Evolutionary conservation across 2,888 invertebrate genomes (phyloP).

Genomic region (Deladenus siricidicola): DNA sequence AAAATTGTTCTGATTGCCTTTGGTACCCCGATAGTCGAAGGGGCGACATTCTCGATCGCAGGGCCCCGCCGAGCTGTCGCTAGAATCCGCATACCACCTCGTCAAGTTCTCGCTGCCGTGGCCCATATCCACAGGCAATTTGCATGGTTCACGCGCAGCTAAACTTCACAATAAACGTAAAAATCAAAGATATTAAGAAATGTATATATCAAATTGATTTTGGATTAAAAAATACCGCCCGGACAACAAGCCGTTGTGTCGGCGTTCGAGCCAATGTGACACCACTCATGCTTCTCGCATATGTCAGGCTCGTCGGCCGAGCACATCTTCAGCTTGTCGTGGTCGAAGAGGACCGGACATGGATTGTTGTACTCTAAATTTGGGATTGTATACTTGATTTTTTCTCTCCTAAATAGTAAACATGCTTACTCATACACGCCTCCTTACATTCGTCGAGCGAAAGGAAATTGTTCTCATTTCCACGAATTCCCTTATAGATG

Average conservation of each 20-base stretch:
- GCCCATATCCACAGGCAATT: constrained; percentile 39
- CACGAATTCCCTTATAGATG: constrained; percentile 43
- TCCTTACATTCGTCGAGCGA: constrained; percentile 39
- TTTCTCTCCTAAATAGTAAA: too few relatives aligned
- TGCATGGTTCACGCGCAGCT: constrained; percentile 43
- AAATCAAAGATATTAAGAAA: neutral
- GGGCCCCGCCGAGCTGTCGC: constrained; percentile 39
- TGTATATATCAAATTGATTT: too few relatives aligned
- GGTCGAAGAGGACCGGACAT: constrained; percentile 37
- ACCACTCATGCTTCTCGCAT: constrained; percentile 41
- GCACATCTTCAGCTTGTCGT: constrained; percentile 27
- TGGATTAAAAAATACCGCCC: too few relatives aligned
- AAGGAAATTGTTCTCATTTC: constrained; percentile 52
- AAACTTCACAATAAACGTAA: neutral
- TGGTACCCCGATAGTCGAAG: constrained; percentile 44
- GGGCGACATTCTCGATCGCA: constrained; percentile 46
- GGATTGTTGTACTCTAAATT: constrained; percentile 42
- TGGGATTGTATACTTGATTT: too few relatives aligned
- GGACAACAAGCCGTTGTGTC: constrained; percentile 49
- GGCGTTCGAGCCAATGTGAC: constrained; percentile 43
- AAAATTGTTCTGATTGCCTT: constrained; percentile 53
- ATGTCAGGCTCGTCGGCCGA: constrained; percentile 13
- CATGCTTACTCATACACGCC: constrained; percentile 39
- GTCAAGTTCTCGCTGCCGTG: constrained; percentile 46
- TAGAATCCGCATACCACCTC: constrained; percentile 46